Base-by-base conservation (phyloP, 2,113 vertebrate species). In the Oreotrochilus melanogaster region DNA sequence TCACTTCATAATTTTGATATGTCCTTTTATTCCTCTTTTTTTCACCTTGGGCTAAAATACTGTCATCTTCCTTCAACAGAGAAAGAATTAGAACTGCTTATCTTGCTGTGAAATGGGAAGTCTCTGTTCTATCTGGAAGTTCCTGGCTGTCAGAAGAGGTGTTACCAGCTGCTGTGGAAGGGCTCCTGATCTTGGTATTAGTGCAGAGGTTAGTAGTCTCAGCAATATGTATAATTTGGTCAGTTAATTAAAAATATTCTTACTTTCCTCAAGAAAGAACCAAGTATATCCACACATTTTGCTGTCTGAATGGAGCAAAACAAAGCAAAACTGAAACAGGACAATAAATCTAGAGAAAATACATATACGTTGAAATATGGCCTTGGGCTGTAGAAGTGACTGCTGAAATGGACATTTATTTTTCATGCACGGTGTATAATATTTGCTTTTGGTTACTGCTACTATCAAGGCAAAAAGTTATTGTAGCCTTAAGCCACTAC, bases 121-220 rank as follows among this genome's bases (percentile, higher is more conserved):
- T 23, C 22, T 67, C 6, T 64, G 50, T 83, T 97, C 81, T 51
- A 88, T 88, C 72, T 65, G 60, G 92, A 96, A 94, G 90, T 71
- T 94, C 94, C 88, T 96, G 90, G 88, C 85, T 94, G 88, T 56
- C 69, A 92, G 82, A 62, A 64, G 82, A 92, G 82, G 85, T 94
- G 89, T 71, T 97, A 96, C 96, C 89, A 96, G 82, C 94, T 95
- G 89, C 93, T 1, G 0, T 66, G 92, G 92, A 83, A 92, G 81
- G 87, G 50, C 92, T 94, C 73, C 94, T 86, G 92, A 80, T 74
- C 43, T 93, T 78, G 33, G 21, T 88, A 51, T 92, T 88, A 79
- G 18, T 33, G 80, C 39, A 60, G 72, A 90, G 28, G 21, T 86
- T 94, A 45, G 88, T 96, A 94, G 86, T 64, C 82, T 83, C 51